phyloP scores from a whole-genome alignment of 2,888 invertebrate genomes.

The Platycheirus albimanus region DNA sequence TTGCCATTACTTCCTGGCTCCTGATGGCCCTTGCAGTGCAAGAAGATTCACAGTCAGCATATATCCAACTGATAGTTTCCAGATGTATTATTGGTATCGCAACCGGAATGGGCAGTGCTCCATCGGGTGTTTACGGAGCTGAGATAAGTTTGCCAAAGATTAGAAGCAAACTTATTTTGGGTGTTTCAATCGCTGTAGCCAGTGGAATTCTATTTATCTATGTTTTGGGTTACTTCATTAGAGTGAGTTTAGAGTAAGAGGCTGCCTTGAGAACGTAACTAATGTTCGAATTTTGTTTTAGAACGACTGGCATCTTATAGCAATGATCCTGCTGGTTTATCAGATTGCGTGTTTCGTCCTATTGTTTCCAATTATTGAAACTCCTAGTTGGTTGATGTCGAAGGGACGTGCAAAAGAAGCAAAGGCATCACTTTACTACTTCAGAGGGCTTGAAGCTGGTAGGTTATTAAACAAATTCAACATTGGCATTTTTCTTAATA shows the following conservation, averaged over 20 bases:
- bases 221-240: slow-evolving; percentile 84
- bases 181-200: slow-evolving; percentile 86
- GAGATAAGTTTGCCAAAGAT: slow-evolving; percentile 84
- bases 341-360: slow-evolving; percentile 81
- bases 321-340: slow-evolving; percentile 79
- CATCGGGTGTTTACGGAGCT: slow-evolving; percentile 82
- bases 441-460: slow-evolving; percentile 84
- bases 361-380: slow-evolving; percentile 86
- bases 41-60: slow-evolving; percentile 76
- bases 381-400: slow-evolving; percentile 87
- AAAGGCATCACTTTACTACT: slow-evolving; percentile 85
- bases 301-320: slow-evolving; percentile 81
- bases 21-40: slow-evolving; percentile 79
- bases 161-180: slow-evolving; percentile 86
- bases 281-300: slow-evolving; percentile 15
- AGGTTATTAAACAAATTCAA: not conserved
- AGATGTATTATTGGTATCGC: slow-evolving; percentile 81
- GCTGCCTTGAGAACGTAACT: not conserved
- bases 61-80: slow-evolving; percentile 79
- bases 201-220: slow-evolving; percentile 87
- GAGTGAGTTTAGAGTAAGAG: slow-evolving; percentile 67
- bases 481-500: not conserved
- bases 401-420: slow-evolving; percentile 85
- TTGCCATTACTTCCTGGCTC: slow-evolving; percentile 80
- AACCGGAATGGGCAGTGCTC: slow-evolving; percentile 81